These are phyloP conservation scores for Ascaphus truei DNA, from an alignment of 2,113 vertebrate species.

Conservation along the genomic window DNA sequence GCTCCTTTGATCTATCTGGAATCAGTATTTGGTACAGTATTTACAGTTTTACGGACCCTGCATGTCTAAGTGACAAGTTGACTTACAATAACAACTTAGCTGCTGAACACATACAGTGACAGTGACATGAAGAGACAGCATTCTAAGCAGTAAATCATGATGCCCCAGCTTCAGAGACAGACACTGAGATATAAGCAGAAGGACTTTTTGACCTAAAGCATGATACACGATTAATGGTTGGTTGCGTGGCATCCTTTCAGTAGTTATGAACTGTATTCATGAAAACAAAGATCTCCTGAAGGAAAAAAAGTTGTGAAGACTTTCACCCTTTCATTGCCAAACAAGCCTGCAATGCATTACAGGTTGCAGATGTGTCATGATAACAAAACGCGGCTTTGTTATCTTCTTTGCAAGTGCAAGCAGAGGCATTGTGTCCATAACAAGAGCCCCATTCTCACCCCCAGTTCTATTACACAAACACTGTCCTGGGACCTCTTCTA, in stretches of 20 bases:
- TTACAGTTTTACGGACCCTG: conserved; percentile 45
- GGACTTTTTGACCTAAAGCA: conserved; percentile 47
- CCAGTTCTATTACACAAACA: too few relatives aligned
- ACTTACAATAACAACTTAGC: conserved; percentile 48
- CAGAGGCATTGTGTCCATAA: too few relatives aligned
- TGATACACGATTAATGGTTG: conserved; percentile 24
- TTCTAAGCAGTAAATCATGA: conserved; percentile 43
- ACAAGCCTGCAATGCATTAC: too few relatives aligned
- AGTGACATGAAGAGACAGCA: conserved; percentile 41
- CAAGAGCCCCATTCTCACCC: too few relatives aligned
- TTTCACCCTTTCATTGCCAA: too few relatives aligned
- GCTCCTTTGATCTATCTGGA: conserved; percentile 18
- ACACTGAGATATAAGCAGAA: conserved; percentile 50
- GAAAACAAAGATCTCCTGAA: neutral
- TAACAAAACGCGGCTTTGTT: too few relatives aligned
- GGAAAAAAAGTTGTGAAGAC: neutral
- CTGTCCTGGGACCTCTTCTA: too few relatives aligned
- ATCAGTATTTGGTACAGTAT: conserved; percentile 28
- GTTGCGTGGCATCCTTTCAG: neutral
- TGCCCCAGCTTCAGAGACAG: conserved; percentile 42
- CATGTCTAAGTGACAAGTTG: conserved; percentile 48
- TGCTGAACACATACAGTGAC: conserved; percentile 43
- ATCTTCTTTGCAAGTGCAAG: too few relatives aligned
- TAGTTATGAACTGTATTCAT: neutral
- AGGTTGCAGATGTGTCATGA: too few relatives aligned